Percentiles rank a stretch among this genome's conserved stretches.
Conservation (phyloP, 2,797 vertebrate species). For the Myotis daubentonii region DNA sequence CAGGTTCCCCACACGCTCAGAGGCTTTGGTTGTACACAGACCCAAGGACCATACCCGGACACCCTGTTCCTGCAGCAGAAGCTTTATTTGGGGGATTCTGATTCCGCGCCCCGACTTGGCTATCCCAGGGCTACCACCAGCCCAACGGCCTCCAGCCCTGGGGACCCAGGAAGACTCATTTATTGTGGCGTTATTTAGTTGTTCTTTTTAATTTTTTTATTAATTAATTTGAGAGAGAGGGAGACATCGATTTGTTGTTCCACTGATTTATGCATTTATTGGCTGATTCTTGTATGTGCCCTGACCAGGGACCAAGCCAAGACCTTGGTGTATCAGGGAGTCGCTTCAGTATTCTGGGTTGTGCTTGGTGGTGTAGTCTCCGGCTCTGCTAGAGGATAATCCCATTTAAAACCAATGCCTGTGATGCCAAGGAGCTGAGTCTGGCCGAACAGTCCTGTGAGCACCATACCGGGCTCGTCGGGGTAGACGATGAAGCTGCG, state of each 20-base stretch:
- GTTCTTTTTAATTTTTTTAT: background rate
- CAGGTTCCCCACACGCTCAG: accelerated
- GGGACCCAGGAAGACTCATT: too few relatives aligned
- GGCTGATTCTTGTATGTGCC: background rate
- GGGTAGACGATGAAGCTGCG: accelerated
- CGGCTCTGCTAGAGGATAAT: accelerated
- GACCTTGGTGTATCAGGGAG: accelerated
- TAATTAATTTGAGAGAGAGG: background rate
- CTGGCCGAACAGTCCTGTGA: background rate
- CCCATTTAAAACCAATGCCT: background rate
- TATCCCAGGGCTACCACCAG: background rate
- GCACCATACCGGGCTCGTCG: accelerated
- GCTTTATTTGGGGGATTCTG: background rate
- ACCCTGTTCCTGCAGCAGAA: background rate
- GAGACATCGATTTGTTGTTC: background rate
- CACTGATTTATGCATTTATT: background rate
- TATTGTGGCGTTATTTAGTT: background rate
- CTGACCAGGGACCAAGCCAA: accelerated
- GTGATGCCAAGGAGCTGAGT: accelerated
- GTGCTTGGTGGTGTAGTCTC: accelerated
- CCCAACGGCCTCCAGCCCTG: background rate
- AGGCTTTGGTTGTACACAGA: background rate
- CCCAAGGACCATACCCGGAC: background rate
- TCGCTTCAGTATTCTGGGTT: accelerated
- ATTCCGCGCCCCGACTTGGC: accelerated